These are phyloP conservation scores for Brevimyrus niger DNA, from an alignment of 2,113 vertebrate genomes.

Conservation along the genomic window DNA sequence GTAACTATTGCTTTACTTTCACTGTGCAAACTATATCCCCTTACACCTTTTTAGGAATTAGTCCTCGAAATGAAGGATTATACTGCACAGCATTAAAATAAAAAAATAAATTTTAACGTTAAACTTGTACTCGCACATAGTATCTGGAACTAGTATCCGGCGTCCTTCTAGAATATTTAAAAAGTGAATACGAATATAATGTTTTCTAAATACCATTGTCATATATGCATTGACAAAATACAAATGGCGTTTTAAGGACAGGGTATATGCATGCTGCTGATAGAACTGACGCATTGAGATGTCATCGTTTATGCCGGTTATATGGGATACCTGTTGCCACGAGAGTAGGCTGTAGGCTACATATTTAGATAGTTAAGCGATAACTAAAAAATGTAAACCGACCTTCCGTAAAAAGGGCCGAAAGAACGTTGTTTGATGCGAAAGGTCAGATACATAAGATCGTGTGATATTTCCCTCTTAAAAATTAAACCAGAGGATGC, in stretches of 20 bases:
- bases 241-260: neutral
- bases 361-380: neutral
- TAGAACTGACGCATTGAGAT: neutral
- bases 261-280: neutral
- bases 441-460: neutral
- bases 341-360: neutral
- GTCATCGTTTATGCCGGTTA: neutral
- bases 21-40: neutral
- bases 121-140: neutral
- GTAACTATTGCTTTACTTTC: neutral
- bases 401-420: neutral
- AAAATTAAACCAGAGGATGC: neutral
- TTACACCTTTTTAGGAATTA: neutral
- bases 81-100: neutral
- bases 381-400: too few species aligned
- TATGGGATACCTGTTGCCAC: neutral
- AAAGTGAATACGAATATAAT: neutral
- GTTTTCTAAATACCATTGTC: neutral
- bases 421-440: neutral
- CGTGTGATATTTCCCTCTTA: neutral
- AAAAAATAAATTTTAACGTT: neutral
- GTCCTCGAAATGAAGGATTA: neutral
- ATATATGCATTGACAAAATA: neutral
- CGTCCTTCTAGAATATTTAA: neutral
- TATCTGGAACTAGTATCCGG: neutral